phyloP scores from a whole-genome alignment of 1,140 invertebrate genomes.

The Drosophila nebulosa region DNA sequence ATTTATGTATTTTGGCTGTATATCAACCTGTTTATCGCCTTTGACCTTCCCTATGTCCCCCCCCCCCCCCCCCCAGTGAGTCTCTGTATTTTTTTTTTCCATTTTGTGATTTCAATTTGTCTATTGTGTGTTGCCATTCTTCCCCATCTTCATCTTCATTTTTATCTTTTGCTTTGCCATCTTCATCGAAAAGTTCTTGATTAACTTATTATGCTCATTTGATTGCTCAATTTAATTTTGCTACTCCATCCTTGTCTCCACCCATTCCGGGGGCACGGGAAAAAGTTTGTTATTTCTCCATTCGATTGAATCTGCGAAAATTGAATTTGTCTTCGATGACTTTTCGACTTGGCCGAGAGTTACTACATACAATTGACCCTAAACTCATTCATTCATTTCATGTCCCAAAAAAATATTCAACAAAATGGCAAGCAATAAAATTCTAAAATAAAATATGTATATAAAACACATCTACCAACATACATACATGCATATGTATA shows the following conservation, averaged over 20 bases:
- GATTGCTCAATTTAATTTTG: conserved; percentile 77
- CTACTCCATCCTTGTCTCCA: conserved; percentile 34
- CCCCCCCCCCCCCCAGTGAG: not conserved
- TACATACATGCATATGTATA: not conserved
- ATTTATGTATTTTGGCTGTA: conserved; percentile 70
- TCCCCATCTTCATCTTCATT: not conserved
- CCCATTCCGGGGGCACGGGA: not conserved
- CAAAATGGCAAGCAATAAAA: conserved; percentile 9
- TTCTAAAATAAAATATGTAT: not conserved
- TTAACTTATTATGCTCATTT: conserved; percentile 79
- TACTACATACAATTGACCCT: conserved; percentile 11
- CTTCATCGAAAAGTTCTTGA: conserved; percentile 55
- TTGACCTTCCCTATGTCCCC: not conserved
- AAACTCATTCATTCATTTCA: conserved; percentile 59
- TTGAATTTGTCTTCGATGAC: conserved; percentile 70
- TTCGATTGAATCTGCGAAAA: conserved; percentile 27
- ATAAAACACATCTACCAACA: not conserved
- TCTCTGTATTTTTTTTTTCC: conserved; percentile 21
- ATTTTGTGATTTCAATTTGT: conserved; percentile 61
- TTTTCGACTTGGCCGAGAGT: conserved; percentile 31
- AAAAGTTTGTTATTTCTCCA: conserved; percentile 6
- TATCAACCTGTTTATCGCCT: conserved; percentile 69
- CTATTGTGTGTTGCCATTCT: conserved; percentile 35
- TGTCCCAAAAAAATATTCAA: conserved; percentile 11
- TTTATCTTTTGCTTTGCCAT: conserved; percentile 5